A percentile compares a stretch with the other conserved stretches of the same genome.
Conservation (phyloP, 1,140 invertebrate genomes). For the Caenorhabditis latens region DNA sequence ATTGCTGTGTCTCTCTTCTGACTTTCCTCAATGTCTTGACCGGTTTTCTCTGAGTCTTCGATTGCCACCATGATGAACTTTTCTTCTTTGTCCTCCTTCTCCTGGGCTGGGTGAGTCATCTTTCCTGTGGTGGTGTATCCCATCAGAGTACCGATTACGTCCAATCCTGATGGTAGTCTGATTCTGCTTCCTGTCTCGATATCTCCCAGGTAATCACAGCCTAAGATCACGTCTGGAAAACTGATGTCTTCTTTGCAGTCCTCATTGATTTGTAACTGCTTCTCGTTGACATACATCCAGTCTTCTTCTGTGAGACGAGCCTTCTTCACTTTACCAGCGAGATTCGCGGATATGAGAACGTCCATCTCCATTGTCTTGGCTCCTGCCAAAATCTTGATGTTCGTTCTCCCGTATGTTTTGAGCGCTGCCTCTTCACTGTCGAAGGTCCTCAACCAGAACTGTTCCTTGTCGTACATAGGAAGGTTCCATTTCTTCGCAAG, state of each 20-base stretch:
- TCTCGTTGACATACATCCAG: neutral
- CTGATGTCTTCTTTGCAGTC: neutral
- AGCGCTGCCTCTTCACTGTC: too few relatives aligned
- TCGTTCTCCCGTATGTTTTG: too few relatives aligned
- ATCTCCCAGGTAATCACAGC: neutral
- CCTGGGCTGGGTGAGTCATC: neutral
- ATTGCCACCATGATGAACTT: too few relatives aligned
- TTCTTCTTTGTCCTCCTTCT: neutral
- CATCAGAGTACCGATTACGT: neutral
- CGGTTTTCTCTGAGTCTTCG: too few relatives aligned
- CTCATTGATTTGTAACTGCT: neutral
- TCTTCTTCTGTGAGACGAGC: neutral
- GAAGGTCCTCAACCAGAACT: too few relatives aligned
- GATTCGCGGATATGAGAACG: neutral
- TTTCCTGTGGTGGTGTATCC: too few relatives aligned
- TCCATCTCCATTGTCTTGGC: neutral
- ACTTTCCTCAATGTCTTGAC: too few relatives aligned
- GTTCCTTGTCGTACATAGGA: too few relatives aligned
- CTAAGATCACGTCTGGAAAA: neutral
- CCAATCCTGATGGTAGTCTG: neutral
- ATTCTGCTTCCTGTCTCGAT: neutral
- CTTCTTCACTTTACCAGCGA: neutral
- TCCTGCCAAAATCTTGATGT: neutral
- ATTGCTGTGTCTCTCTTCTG: neutral
- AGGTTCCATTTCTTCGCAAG: too few relatives aligned